Base-by-base conservation (phyloP, 2,888 invertebrate species). In the Xanthia icteritia region DNA sequence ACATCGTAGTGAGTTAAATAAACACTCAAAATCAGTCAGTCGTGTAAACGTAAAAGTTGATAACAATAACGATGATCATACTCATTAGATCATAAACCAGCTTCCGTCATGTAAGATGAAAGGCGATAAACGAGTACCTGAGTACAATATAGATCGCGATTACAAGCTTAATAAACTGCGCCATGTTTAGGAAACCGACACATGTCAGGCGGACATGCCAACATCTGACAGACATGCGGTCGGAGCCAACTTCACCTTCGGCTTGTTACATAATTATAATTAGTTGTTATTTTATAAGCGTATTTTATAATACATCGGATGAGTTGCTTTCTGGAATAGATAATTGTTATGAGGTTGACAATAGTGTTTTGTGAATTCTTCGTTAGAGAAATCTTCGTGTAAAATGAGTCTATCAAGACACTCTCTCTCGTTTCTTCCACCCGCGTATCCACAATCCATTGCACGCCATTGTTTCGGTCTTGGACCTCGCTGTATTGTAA, bases 221-320 rank as follows among this genome's bases (percentile, higher is more conserved):
- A 64, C 60, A 67, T 70, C 75, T 82, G 87, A 84, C 82, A 79
- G 77, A 64, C 48, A 54, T 23, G 87, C 66, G 85, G 82, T 75
- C 27, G 61, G 54, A 42, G 13, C 58, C 42, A 39, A 73, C 67
- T 66, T 70, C 68, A 74, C 48, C 36, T 54, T 48, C 13, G n/a
- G 54, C 66, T 66, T 74, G 48, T 77, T 71, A 74, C 39, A 31
- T 61, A 68, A 63, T 36, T 36, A 3, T 45, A 45, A 45, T 45
- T 39, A 51, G 23, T 54, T 15, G 67, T 48, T 48, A 39, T 39
- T 39, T 36, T 36, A 36, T 36, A 36, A 36, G 36, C 36, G 36
- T 36, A 5, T 36, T 36, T 13, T 6, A 15, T 23, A 20, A 39
- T 6, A 39, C n/a, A 20, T 31, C 17, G 15, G n/a, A 42, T 27